Evolutionary conservation across 2,888 invertebrate genomes (phyloP).

Genomic region (Melanostoma mellinum): DNA sequence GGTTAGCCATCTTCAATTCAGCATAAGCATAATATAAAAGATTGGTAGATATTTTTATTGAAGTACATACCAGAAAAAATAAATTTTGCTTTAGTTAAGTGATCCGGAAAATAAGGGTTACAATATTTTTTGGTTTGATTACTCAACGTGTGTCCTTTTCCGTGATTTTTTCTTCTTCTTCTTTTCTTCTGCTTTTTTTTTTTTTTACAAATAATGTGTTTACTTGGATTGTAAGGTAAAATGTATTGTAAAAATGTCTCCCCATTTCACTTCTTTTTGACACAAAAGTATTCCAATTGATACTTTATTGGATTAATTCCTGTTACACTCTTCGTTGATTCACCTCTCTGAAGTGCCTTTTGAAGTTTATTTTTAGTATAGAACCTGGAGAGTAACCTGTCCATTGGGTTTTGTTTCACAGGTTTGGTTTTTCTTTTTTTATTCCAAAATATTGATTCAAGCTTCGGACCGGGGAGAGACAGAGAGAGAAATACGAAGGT

Average conservation of each 20-base stretch:
- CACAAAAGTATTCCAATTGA: conserved; percentile 37
- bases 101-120: conserved; percentile 52
- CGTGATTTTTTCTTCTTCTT: background rate
- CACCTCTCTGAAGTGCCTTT: conserved; percentile 31
- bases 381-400: background rate
- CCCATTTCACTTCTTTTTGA: conserved; percentile 19
- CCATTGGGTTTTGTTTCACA: background rate
- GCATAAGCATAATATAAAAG: background rate
- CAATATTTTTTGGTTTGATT: conserved; percentile 20
- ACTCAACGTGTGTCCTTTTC: conserved; percentile 7
- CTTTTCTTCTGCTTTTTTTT: background rate
- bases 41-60: conserved; percentile 10
- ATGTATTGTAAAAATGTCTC: conserved; percentile 7
- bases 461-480: background rate
- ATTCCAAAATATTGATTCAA: conserved; percentile 54
- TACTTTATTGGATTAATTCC: conserved; percentile 43
- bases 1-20: conserved; percentile 40
- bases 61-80: conserved; percentile 4
- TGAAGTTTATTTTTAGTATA: conserved; percentile 4
- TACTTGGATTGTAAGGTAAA: no score
- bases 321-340: conserved; percentile 49
- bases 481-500: no score
- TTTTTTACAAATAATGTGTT: no score
- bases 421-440: conserved; percentile 16
- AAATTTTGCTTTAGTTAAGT: conserved; percentile 32